phyloP scores from a whole-genome alignment of 2,797 vertebrate genomes.

The Acanthis flammea region DNA sequence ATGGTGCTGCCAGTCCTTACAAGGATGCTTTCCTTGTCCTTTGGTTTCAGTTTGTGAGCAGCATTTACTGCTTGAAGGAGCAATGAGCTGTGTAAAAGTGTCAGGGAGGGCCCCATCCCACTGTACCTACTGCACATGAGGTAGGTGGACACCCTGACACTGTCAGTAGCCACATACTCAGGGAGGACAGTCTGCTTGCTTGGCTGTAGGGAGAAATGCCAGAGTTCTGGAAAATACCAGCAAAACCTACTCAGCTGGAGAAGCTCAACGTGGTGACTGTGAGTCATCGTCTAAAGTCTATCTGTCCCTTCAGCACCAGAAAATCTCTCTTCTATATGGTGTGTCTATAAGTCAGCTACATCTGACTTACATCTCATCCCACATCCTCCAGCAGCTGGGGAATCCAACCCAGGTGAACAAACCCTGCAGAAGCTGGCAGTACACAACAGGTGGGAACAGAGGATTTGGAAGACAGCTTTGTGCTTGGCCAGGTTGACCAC shows the following conservation, averaged over 20 bases:
- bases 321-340: not conserved
- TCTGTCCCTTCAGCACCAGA: not conserved
- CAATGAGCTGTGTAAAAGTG: not conserved
- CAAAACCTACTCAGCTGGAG: not conserved
- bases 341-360: not conserved
- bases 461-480: not conserved
- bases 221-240: not conserved
- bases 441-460: not conserved
- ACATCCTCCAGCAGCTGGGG: not conserved
- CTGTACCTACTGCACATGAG: not conserved
- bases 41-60: not conserved
- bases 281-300: not conserved
- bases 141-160: not conserved
- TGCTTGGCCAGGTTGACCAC: not conserved
- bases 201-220: not conserved
- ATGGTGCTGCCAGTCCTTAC: not conserved
- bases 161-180: not conserved
- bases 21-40: not conserved
- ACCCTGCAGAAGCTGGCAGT: accelerated
- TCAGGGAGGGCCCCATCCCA: not conserved
- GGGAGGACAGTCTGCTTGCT: not conserved
- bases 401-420: not conserved
- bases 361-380: not conserved
- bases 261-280: not conserved
- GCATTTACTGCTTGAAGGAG: not conserved